Evolutionary conservation across 2,888 invertebrate species (phyloP), one percentile per base, ranked within the genome.

Genomic region (Sarcophaga rosellei): DNA sequence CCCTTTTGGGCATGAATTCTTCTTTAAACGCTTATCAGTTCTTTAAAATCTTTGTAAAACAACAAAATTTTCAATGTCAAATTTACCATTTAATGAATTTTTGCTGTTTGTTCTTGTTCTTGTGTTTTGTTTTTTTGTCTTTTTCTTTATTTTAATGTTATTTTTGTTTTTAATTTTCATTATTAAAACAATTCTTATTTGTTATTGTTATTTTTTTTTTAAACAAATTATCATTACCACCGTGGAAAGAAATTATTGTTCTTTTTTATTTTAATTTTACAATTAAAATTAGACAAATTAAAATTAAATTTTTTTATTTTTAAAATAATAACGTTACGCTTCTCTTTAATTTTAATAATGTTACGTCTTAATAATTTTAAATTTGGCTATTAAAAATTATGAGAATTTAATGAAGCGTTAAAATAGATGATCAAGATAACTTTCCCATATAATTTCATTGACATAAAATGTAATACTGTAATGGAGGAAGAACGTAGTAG

Each of bases 1-100:
- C 44, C 70, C 4, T 62, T 69, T 57, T 61, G 17, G 11, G 47
- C 10, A 70, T 25, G 47, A 35, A 62, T 53, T 57, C 17, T 57
- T 25, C 44, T 21, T 57, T 25, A 70, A 63, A 66, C 20, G 44
- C 47, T 79, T 79, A 75, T 84, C 79, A 79, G 59, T 75, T 84
- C 84, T 70, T 84, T 44, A 57, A 75, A 79, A 78, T 84, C 79
- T 84, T 45, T 68, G 61, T 21, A 73, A 63, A 80, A 70, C 20
- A 66, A 20, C 20, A 66, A 20, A 66, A 17, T 25, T 25, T 81
- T 84, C 84, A 81, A 81, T 84, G 84, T 84, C 83, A 79, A 78
- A 69, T 62, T 63, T 57, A 74, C 57, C 62, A 69, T 78, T 78
- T 61, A 47, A 44, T 66, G 12, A 53, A 53, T 17, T 53, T 53